Evolutionary conservation across 1,140 invertebrate species (phyloP).

Genomic region (Akabosia matsudoensis): DNA sequence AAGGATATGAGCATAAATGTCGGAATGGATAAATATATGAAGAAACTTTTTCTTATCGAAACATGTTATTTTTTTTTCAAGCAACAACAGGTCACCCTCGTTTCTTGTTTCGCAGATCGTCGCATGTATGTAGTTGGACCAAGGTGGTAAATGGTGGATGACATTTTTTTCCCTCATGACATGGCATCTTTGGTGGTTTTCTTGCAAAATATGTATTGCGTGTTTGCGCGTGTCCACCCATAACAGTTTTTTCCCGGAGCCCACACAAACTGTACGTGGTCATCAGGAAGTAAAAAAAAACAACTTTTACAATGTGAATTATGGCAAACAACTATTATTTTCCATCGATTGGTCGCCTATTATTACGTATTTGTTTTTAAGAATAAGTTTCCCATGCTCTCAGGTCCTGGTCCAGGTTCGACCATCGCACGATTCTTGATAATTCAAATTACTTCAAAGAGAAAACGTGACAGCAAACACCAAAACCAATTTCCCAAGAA

Average conservation of each 20-base stretch:
- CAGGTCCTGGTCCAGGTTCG: no score
- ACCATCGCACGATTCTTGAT: no score
- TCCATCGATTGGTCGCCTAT: neutral
- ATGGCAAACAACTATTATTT: neutral
- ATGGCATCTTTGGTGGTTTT: neutral
- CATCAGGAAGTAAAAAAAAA: neutral
- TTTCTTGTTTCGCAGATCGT: neutral
- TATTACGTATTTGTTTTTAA: no score
- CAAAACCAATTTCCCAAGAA: neutral
- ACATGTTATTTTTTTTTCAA: neutral
- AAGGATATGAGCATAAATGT: neutral
- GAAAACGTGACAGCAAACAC: neutral
- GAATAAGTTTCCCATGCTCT: no score
- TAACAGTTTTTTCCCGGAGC: neutral
- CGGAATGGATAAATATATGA: neutral
- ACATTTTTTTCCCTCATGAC: neutral
- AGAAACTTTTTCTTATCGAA: neutral
- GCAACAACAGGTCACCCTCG: neutral
- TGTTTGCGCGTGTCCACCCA: neutral
- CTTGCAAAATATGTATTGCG: neutral
- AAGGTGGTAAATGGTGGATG: neutral
- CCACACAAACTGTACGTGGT: neutral
- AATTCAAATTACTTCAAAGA: no score
- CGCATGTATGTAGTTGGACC: neutral
- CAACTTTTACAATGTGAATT: no score